These are phyloP conservation scores for Phylloscopus trochiloides DNA, from an alignment of 2,113 vertebrate species.

Conservation along the genomic window DNA sequence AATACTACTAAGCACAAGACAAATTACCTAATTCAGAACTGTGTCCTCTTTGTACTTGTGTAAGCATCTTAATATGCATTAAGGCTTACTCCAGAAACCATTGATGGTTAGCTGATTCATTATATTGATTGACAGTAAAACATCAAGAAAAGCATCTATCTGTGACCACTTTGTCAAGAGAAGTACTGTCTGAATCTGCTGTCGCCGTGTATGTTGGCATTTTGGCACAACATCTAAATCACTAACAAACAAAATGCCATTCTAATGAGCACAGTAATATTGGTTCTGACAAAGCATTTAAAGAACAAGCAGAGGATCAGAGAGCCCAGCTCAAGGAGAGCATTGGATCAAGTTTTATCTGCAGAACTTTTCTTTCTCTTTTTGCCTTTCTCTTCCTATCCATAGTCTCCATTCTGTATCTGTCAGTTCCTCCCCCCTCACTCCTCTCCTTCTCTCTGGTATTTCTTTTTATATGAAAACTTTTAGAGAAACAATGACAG, in stretches of 20 bases:
- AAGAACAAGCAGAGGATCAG: not conserved
- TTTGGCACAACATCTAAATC: conserved; percentile 18
- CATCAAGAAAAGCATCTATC: conserved; percentile 3
- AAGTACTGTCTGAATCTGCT: not conserved
- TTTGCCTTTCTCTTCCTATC: not conserved
- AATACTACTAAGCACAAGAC: not conserved
- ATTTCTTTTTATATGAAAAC: not conserved
- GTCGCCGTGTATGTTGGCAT: not conserved
- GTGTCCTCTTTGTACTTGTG: not conserved
- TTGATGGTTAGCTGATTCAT: not conserved
- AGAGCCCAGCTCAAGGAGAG: not conserved
- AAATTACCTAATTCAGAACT: not conserved
- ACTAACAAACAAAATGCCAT: not conserved
- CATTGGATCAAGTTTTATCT: not conserved
- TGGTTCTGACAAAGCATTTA: not conserved
- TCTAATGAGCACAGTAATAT: not conserved
- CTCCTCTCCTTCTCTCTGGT: not conserved
- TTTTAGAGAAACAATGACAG: not conserved
- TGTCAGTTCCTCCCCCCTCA: rapidly evolving
- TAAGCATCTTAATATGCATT: not conserved
- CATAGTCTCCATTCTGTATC: too few relatives aligned
- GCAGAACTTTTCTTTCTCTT: not conserved
- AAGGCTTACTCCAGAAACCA: not conserved
- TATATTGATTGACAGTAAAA: conserved; percentile 37
- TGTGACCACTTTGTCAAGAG: not conserved